Evolutionary conservation across 2,113 vertebrate genomes (phyloP).

Genomic region (Typhlomys cinereus): DNA sequence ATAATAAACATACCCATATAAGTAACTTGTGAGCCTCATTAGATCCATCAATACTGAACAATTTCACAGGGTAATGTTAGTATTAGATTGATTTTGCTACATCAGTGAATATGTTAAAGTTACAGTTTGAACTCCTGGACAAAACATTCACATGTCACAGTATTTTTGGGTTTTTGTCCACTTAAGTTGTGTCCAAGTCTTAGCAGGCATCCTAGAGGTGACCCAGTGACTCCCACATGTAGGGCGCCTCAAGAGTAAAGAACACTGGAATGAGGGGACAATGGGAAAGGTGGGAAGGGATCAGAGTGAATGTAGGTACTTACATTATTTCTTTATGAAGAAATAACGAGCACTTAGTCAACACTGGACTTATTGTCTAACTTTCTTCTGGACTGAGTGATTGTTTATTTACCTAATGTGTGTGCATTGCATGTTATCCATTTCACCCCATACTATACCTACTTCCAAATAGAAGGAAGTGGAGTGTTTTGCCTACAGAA

Average conservation of each 20-base stretch:
- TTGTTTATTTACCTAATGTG: not conserved
- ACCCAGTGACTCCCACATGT: no score
- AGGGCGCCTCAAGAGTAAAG: no score
- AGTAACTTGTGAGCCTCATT: rapidly evolving
- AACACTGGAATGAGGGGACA: no score
- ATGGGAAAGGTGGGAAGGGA: no score
- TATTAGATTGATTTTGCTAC: not conserved
- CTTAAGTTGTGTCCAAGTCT: not conserved
- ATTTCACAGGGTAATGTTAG: not conserved
- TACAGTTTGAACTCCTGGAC: not conserved
- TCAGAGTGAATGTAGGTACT: no score
- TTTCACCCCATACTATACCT: no score
- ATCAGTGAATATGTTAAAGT: not conserved
- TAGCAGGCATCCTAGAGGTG: no score
- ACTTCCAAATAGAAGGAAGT: not conserved
- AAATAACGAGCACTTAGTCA: not conserved
- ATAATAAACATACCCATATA: rapidly evolving
- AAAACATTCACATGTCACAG: not conserved
- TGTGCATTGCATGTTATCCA: no score
- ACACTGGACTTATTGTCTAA: rapidly evolving
- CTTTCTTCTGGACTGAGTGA: not conserved
- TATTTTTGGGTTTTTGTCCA: not conserved
- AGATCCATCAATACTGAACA: not conserved
- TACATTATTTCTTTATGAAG: not conserved
- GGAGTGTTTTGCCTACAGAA: not conserved